Evolutionary conservation across 1,140 invertebrate species (phyloP).

Genomic region (Octopus bimaculoides): DNA sequence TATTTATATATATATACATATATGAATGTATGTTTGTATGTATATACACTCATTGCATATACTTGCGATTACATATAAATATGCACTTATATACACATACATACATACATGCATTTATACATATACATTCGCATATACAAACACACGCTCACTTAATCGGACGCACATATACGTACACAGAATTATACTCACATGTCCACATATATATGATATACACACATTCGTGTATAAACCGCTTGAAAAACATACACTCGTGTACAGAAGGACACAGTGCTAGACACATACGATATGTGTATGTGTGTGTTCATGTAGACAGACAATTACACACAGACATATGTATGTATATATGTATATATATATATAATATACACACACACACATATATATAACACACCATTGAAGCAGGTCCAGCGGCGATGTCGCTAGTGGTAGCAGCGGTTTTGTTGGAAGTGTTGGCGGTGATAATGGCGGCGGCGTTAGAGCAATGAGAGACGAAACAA

Average conservation of each 20-base stretch:
- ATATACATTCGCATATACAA: not conserved
- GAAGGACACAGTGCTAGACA: not conserved
- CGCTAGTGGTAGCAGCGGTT: not conserved
- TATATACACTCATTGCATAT: not conserved
- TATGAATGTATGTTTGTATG: not conserved
- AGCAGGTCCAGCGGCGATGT: not conserved
- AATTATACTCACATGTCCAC: not conserved
- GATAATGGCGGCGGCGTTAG: not conserved
- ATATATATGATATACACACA: not conserved
- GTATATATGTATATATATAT: not conserved
- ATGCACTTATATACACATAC: not conserved
- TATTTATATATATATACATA: not conserved
- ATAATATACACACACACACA: not conserved
- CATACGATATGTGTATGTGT: not conserved
- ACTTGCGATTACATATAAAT: not conserved
- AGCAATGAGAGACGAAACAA: not conserved
- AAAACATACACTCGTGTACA: not conserved
- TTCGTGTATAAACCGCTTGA: not conserved
- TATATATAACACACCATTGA: not conserved
- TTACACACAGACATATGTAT: not conserved
- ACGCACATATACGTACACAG: not conserved
- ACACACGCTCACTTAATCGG: not conserved
- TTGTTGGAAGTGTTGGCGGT: not conserved
- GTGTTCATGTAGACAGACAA: not conserved
- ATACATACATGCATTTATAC: not conserved